These are phyloP conservation scores for Gambusia holbrooki DNA, from an alignment of 2,113 vertebrate genomes.

Conservation along the genomic window DNA sequence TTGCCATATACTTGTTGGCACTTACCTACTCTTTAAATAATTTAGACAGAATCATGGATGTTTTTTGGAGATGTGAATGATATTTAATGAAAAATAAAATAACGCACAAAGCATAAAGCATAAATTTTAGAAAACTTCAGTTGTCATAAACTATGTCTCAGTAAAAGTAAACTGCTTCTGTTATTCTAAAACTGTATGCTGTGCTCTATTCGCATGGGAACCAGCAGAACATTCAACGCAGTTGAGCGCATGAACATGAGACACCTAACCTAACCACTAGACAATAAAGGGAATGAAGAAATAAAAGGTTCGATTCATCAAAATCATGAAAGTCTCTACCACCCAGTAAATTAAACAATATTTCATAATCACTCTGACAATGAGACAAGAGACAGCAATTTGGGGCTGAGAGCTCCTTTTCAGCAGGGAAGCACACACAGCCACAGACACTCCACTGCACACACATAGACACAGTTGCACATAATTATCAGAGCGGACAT, in stretches of 20 bases:
- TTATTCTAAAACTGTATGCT: conserved; percentile 9
- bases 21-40: background rate
- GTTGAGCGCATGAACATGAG: conserved; percentile 38
- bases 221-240: conserved; percentile 34
- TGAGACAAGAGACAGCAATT: conserved; percentile 87
- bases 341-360: conserved; percentile 89
- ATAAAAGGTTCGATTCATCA: conserved; percentile 89
- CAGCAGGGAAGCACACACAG: conserved; percentile 74
- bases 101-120: background rate
- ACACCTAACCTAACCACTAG: conserved; percentile 67
- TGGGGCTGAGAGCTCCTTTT: conserved; percentile 86
- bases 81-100: background rate
- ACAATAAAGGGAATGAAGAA: conserved; percentile 85
- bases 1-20: too few species aligned
- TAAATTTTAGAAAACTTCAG: background rate
- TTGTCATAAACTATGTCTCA: conserved; percentile 15
- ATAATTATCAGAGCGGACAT: conserved; percentile 95
- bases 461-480: conserved; percentile 50
- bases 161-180: conserved; percentile 18
- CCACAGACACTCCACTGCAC: background rate
- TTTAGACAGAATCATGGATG: background rate
- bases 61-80: background rate
- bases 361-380: conserved; percentile 91
- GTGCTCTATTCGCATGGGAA: conserved; percentile 39
- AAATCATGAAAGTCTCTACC: conserved; percentile 81